These are phyloP conservation scores for Alviniconcha marisindica DNA, from an alignment of 1,140 invertebrate species.

Conservation along the genomic window DNA sequence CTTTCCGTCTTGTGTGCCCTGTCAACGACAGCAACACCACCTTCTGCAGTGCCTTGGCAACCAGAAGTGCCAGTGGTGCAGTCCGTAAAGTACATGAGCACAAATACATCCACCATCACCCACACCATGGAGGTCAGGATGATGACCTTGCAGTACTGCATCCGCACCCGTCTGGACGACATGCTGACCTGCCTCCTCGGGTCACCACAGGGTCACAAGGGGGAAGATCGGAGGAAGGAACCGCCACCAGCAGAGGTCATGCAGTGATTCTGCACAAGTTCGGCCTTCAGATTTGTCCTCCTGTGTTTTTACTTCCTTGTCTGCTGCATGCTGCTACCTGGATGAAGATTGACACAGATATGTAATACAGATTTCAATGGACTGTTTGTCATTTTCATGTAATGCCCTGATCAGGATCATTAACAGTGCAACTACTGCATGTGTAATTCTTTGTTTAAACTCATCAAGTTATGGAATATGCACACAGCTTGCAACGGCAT, in stretches of 20 bases:
- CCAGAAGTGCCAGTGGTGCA: slow-evolving; percentile 73
- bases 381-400: no score
- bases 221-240: no score
- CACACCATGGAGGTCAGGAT: slow-evolving; percentile 95
- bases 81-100: slow-evolving; percentile 96
- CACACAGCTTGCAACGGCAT: no score
- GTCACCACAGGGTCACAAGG: not conserved
- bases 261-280: not conserved
- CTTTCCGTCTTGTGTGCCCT: slow-evolving; percentile 19
- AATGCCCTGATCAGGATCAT: no score
- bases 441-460: no score
- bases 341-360: not conserved
- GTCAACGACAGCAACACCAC: not conserved
- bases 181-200: slow-evolving; percentile 45
- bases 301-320: not conserved
- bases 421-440: no score
- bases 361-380: no score
- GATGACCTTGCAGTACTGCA: slow-evolving; percentile 89
- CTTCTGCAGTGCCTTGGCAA: not conserved
- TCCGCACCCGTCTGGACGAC: slow-evolving; percentile 64
- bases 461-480: no score
- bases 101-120: slow-evolving; percentile 93
- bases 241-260: no score
- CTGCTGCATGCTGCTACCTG: not conserved
- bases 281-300: not conserved